Percentiles rank a stretch among this genome's conserved stretches.
phyloP scores from a whole-genome alignment of 2,113 vertebrate species.

The Gavialis gangeticus region DNA sequence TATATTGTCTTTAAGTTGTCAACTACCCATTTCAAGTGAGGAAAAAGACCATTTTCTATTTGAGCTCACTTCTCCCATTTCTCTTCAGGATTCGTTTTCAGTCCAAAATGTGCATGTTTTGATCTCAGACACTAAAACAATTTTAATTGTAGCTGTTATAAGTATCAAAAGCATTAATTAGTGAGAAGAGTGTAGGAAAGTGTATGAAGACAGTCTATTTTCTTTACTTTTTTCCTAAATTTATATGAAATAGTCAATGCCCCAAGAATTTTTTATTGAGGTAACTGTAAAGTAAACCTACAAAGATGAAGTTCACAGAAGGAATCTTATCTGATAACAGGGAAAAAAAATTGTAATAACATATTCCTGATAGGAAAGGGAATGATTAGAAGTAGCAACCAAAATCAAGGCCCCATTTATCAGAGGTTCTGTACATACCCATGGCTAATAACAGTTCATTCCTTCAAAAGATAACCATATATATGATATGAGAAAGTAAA shows the following conservation, averaged over 20 bases:
- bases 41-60: background rate
- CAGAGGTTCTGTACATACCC: background rate
- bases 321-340: background rate
- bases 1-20: background rate
- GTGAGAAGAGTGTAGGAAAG: background rate
- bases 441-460: background rate
- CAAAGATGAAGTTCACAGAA: conserved; percentile 22
- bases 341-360: background rate
- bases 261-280: background rate
- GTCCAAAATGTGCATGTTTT: background rate
- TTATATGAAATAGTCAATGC: background rate
- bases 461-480: background rate
- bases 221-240: conserved; percentile 8
- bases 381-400: background rate
- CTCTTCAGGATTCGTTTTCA: background rate
- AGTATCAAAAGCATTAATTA: conserved; percentile 17
- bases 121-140: conserved; percentile 19
- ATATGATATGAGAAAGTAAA: background rate
- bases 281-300: background rate
- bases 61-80: background rate
- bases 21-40: background rate
- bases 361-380: too few relatives aligned
- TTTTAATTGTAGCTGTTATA: conserved; percentile 15
- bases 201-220: background rate
- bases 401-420: background rate